Percentiles rank a stretch among this genome's conserved stretches.
Conservation (phyloP, 2,888 invertebrate species). For the Phengaris alcon region DNA sequence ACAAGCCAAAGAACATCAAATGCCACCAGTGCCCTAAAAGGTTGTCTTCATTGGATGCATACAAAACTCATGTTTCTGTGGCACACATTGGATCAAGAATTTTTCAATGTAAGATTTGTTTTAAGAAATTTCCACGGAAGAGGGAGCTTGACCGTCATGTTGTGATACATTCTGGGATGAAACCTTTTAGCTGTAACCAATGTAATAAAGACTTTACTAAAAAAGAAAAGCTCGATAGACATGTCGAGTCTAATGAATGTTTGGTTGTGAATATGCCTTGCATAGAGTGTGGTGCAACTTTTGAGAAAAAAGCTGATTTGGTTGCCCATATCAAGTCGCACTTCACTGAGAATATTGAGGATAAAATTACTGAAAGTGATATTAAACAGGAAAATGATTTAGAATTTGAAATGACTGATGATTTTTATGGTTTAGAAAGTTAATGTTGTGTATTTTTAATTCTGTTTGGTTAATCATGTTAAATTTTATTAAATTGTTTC, state of each 20-base stretch:
- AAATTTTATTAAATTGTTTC: conserved; percentile 23
- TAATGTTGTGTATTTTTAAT: conserved; percentile 47
- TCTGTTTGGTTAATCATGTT: conserved; percentile 21
- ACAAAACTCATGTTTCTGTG: conserved; percentile 75
- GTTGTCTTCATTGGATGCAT: conserved; percentile 73
- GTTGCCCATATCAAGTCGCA: conserved; percentile 81
- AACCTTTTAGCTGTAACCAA: conserved; percentile 83
- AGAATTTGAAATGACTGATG: conserved; percentile 60
- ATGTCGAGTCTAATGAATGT: conserved; percentile 83
- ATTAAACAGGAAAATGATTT: conserved; percentile 67
- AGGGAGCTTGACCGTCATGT: conserved; percentile 85
- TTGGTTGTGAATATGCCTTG: conserved; percentile 81
- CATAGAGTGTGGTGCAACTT: conserved; percentile 80
- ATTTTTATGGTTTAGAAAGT: conserved; percentile 68
- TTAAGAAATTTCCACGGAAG: conserved; percentile 83
- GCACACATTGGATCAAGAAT: conserved; percentile 77
- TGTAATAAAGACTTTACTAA: conserved; percentile 84
- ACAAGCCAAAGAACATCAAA: conserved; percentile 73
- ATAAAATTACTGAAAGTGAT: conserved; percentile 57
- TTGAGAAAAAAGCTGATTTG: conserved; percentile 79
- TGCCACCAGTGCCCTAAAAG: conserved; percentile 76
- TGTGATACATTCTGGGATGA: conserved; percentile 82
- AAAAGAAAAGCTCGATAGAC: conserved; percentile 84
- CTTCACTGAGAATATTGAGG: conserved; percentile 72
- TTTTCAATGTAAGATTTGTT: conserved; percentile 83